phyloP scores from a whole-genome alignment of 2,888 invertebrate species.

The Andricus quercusramuli region DNA sequence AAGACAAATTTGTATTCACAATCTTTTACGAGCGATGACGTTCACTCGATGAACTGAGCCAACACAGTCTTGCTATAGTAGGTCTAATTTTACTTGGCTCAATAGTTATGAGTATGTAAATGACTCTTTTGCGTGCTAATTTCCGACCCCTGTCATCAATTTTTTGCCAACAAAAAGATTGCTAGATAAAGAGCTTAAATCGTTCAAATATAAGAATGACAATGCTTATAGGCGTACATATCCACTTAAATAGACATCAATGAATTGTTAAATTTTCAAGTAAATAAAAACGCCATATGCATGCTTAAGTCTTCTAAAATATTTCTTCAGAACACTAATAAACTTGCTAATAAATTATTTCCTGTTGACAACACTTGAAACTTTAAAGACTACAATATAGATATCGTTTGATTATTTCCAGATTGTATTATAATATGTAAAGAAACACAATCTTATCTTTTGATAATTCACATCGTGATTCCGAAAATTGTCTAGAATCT shows the following conservation, averaged over 20 bases:
- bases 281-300: too few species aligned
- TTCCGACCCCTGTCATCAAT: background rate
- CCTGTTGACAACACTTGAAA: background rate
- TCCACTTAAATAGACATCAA: background rate
- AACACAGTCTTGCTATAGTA: background rate
- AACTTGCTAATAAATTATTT: too few species aligned
- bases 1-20: conserved; percentile 15
- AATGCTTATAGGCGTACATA: background rate
- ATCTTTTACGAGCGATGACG: conserved; percentile 28
- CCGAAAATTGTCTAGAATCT: background rate
- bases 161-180: background rate
- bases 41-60: background rate
- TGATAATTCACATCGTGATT: background rate
- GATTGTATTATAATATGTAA: background rate
- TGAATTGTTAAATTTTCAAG: background rate
- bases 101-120: conserved; percentile 5
- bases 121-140: conserved; percentile 28
- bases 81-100: conserved; percentile 32
- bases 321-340: too few species aligned
- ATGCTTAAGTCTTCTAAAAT: too few species aligned
- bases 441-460: background rate
- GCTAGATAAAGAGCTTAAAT: background rate
- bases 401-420: background rate
- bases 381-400: too few species aligned
- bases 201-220: background rate